Percentiles rank a stretch among this genome's conserved stretches.
Conservation (phyloP, 2,797 vertebrate species). For the Pyrocephalus nanus region DNA sequence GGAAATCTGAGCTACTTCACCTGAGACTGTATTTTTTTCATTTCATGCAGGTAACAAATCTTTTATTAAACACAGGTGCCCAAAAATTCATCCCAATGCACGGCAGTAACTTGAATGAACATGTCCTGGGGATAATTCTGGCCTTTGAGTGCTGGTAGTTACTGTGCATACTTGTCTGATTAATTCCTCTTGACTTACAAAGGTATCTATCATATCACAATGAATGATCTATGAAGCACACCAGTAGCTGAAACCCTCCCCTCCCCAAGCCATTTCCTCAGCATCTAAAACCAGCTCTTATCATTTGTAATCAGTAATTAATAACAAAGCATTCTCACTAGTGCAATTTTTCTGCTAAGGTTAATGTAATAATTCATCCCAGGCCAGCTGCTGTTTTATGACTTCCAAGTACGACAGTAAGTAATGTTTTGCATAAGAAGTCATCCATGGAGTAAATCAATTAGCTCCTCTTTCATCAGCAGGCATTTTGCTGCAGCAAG, state of each 20-base stretch:
- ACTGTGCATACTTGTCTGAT: conserved; percentile 42
- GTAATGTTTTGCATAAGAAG: conserved; percentile 59
- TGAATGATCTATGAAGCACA: conserved; percentile 6
- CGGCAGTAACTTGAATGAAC: conserved; percentile 46
- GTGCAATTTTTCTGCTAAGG: conserved; percentile 35
- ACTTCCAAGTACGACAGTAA: conserved; percentile 48
- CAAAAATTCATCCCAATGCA: conserved; percentile 11
- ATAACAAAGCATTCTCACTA: conserved; percentile 68
- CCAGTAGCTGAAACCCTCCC: not conserved
- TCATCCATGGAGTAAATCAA: conserved; percentile 63
- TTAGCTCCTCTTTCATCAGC: conserved; percentile 63
- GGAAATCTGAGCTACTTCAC: not conserved
- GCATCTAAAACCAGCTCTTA: conserved; percentile 28
- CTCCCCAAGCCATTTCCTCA: conserved; percentile 3
- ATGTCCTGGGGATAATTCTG: conserved; percentile 21
- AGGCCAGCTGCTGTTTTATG: conserved; percentile 61
- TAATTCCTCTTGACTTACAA: conserved; percentile 49
- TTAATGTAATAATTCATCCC: conserved; percentile 61
- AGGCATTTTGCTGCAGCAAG: conserved; percentile 62
- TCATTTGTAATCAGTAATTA: conserved; percentile 68
- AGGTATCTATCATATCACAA: conserved; percentile 32
- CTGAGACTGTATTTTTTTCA: not conserved
- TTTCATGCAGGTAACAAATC: not conserved
- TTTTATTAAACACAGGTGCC: conserved; percentile 35
- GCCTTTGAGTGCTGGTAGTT: not conserved